These are phyloP conservation scores for Noctua comes DNA, from an alignment of 2,888 invertebrate genomes.

Conservation along the genomic window DNA sequence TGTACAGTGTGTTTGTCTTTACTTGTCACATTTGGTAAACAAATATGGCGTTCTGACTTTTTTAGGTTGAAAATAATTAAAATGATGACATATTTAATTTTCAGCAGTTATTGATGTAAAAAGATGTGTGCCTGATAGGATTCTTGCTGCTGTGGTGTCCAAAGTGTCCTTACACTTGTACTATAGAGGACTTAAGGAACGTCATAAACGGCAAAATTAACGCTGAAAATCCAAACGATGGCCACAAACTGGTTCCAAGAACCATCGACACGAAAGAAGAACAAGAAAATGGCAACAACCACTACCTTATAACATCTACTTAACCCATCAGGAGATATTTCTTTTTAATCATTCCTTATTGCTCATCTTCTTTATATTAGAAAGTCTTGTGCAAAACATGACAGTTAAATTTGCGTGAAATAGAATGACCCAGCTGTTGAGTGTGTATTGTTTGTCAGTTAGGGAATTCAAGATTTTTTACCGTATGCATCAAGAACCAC, in stretches of 20 bases:
- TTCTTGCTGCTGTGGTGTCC: neutral
- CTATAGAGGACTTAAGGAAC: neutral
- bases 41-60: neutral
- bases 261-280: neutral
- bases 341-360: neutral
- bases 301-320: neutral
- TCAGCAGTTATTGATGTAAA: neutral
- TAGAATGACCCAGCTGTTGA: too few species aligned
- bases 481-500: too few species aligned
- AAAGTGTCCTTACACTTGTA: neutral
- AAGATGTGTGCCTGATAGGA: neutral
- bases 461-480: too few species aligned
- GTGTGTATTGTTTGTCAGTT: too few species aligned
- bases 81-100: neutral
- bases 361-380: neutral
- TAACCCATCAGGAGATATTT: neutral
- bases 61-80: neutral
- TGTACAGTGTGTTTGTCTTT: constrained; percentile 12
- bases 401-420: neutral
- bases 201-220: too few species aligned
- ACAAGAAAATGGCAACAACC: neutral
- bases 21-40: neutral
- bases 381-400: neutral
- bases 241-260: neutral
- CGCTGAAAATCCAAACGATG: too few species aligned